phyloP scores from a whole-genome alignment of 1,140 invertebrate species.

The Drosophila guanche region DNA sequence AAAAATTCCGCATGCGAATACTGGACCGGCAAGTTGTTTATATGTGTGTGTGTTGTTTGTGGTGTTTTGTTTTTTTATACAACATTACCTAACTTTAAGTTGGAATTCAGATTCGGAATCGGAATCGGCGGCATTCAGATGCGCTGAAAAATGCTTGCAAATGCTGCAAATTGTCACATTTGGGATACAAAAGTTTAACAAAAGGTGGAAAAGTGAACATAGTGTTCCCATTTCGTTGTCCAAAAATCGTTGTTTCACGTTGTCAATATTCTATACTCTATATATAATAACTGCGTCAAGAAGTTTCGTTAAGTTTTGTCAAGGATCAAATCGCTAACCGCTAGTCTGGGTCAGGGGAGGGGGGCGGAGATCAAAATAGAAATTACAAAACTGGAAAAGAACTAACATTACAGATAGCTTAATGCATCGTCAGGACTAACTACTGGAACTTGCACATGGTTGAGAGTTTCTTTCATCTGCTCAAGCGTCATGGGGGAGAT shows the following conservation, averaged over 20 bases:
- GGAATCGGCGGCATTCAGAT: slow-evolving; percentile 10
- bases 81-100: slow-evolving; percentile 48
- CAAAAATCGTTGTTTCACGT: slow-evolving; percentile 23
- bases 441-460: slow-evolving; percentile 26
- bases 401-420: slow-evolving; percentile 33
- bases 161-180: slow-evolving; percentile 28
- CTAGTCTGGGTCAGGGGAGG: slow-evolving; percentile 5
- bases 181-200: slow-evolving; percentile 27
- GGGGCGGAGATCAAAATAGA: slow-evolving; percentile 55
- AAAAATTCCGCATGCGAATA: slow-evolving; percentile 57
- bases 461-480: slow-evolving; percentile 5
- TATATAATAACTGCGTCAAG: slow-evolving; percentile 34
- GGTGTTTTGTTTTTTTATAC: slow-evolving; percentile 13
- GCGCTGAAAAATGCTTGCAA: slow-evolving; percentile 46
- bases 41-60: slow-evolving; percentile 38
- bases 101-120: no score
- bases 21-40: slow-evolving; percentile 75
- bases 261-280: slow-evolving; percentile 16
- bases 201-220: slow-evolving; percentile 45
- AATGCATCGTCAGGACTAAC: slow-evolving; percentile 44
- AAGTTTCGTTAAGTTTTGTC: slow-evolving; percentile 16
- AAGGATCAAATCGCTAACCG: slow-evolving; percentile 6
- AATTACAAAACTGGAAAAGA: slow-evolving; percentile 33
- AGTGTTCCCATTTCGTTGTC: slow-evolving; percentile 58
- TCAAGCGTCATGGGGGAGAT: slow-evolving; percentile 47